phyloP scores from a whole-genome alignment of 2,113 vertebrate genomes.

The Electrona antarctica region DNA sequence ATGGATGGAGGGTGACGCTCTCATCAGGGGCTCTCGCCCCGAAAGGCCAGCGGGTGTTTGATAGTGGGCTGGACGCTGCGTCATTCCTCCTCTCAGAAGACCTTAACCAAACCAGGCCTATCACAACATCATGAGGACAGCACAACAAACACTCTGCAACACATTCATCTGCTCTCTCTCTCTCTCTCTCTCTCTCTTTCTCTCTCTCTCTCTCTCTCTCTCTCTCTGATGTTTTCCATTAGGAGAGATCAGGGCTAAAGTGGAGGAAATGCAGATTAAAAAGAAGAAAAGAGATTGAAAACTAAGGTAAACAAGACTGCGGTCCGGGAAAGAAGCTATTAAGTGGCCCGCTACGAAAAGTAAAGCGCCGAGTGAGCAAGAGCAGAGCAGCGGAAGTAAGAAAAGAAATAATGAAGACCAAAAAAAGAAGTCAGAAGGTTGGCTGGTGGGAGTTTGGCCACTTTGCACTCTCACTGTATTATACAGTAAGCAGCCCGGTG shows the following conservation, averaged over 20 bases:
- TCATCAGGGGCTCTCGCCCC: constrained; percentile 6
- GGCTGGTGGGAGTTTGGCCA: constrained; percentile 22
- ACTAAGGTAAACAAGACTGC: constrained; percentile 60
- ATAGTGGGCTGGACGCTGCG: constrained; percentile 13
- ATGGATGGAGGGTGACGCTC: constrained; percentile 34
- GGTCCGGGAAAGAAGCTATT: constrained; percentile 71
- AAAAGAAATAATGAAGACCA: not conserved
- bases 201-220: constrained; percentile 17
- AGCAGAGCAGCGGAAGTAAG: constrained; percentile 45
- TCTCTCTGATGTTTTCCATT: constrained; percentile 40
- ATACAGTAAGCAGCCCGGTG: constrained; percentile 46
- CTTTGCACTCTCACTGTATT: constrained; percentile 17
- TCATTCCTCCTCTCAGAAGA: constrained; percentile 49
- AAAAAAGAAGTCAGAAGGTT: constrained; percentile 1
- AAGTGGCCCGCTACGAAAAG: constrained; percentile 32
- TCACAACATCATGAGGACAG: constrained; percentile 43
- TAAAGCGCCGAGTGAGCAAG: constrained; percentile 43
- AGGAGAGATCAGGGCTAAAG: constrained; percentile 40
- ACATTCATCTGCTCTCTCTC: constrained; percentile 26
- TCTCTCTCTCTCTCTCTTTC: constrained; percentile 12
- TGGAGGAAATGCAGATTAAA: constrained; percentile 21
- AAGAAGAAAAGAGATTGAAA: constrained; percentile 39
- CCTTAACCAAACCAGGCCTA: constrained; percentile 25
- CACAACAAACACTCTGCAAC: constrained; percentile 42
- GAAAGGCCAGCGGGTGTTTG: constrained; percentile 21